phyloP scores from a whole-genome alignment of 2,888 invertebrate genomes.

The Phortica magna region DNA sequence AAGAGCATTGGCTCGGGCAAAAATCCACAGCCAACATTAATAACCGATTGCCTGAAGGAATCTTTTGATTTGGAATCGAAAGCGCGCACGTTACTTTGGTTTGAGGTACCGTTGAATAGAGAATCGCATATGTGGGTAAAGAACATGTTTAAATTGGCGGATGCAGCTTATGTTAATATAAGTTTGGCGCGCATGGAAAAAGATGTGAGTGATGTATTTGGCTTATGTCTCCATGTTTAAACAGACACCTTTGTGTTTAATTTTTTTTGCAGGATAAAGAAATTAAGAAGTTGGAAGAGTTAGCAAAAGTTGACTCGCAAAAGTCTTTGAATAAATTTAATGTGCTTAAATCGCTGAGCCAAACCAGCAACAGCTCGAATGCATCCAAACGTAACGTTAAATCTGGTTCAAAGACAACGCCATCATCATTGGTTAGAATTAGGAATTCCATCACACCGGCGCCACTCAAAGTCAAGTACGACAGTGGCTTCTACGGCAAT shows the following conservation, averaged over 20 bases:
- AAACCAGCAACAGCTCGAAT: background rate
- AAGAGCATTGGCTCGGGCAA: slow-evolving; percentile 47
- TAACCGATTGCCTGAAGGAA: slow-evolving; percentile 64
- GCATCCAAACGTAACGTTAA: background rate
- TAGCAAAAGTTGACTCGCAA: background rate
- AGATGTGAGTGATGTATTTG: slow-evolving; percentile 30
- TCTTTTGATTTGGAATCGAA: slow-evolving; percentile 50
- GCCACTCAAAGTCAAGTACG: background rate
- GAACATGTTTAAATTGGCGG: slow-evolving; percentile 59
- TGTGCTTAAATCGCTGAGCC: background rate
- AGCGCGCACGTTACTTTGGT: slow-evolving; percentile 55
- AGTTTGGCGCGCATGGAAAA: slow-evolving; percentile 6
- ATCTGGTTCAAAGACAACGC: slow-evolving; percentile 7
- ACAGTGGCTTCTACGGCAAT: slow-evolving; percentile 37
- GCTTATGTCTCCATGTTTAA: background rate
- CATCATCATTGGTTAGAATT: background rate
- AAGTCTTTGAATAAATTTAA: background rate
- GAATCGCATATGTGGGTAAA: slow-evolving; percentile 46
- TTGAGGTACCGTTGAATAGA: slow-evolving; percentile 54
- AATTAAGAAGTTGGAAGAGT: background rate
- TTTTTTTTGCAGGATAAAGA: background rate
- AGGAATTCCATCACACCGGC: background rate
- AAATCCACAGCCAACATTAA: slow-evolving; percentile 42
- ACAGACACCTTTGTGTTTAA: no score
- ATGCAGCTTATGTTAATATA: slow-evolving; percentile 48